A percentile compares a stretch with the other conserved stretches of the same genome.
phyloP scores from a whole-genome alignment of 2,888 invertebrate species.

The Philereme transversata region DNA sequence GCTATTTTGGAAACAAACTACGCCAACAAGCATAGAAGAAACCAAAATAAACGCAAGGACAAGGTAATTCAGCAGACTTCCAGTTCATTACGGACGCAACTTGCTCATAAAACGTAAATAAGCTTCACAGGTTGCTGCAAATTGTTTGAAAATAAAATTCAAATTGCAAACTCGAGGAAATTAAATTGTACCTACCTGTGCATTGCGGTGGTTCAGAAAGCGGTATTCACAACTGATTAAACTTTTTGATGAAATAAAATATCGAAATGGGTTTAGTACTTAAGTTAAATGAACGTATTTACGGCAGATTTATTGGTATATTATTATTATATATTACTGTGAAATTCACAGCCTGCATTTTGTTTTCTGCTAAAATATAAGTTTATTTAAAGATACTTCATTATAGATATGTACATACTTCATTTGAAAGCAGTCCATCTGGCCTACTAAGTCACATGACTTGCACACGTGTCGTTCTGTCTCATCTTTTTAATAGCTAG shows the following conservation, averaged over 20 bases:
- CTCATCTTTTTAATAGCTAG: too few species aligned
- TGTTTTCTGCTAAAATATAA: too few species aligned
- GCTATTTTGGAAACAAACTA: too few species aligned
- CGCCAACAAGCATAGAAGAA: conserved; percentile 16
- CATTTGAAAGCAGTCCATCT: too few species aligned
- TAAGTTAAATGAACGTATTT: too few species aligned
- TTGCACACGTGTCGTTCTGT: too few species aligned
- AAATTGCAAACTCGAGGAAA: conserved; percentile 20
- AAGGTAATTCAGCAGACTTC: conserved; percentile 21
- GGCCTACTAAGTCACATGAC: too few species aligned
- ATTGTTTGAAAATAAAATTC: conserved; percentile 29
- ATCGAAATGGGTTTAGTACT: not conserved
- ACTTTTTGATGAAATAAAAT: not conserved
- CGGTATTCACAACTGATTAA: not conserved
- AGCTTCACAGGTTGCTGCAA: conserved; percentile 24
- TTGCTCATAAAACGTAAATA: conserved; percentile 28
- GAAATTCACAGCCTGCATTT: too few species aligned
- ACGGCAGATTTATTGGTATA: too few species aligned
- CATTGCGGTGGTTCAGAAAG: conserved; percentile 2
- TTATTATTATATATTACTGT: too few species aligned
- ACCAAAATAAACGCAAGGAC: conserved; percentile 18
- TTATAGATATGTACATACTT: too few species aligned
- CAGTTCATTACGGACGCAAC: conserved; percentile 24
- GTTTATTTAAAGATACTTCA: too few species aligned
- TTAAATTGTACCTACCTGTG: conserved; percentile 12